Evolutionary conservation across 1,140 invertebrate species (phyloP).

Genomic region (Drosophila parvula): DNA sequence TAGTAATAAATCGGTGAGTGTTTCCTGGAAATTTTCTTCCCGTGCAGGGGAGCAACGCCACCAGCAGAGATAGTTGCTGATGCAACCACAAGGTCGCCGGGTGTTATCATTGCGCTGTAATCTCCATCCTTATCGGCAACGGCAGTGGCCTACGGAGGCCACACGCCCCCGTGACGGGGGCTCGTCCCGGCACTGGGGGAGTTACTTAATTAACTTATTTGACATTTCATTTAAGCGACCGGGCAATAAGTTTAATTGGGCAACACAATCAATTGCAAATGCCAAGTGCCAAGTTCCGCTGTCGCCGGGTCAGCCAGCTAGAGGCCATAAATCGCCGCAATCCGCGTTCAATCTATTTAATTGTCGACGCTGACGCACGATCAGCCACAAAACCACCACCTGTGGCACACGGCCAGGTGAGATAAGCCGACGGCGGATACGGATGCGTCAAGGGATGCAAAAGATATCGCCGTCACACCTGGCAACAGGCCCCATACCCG

Average conservation of each 20-base stretch:
- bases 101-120: constrained; percentile 16
- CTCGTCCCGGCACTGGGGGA: constrained; percentile 30
- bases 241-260: constrained; percentile 59
- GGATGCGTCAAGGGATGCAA: constrained; percentile 23
- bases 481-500: neutral
- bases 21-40: constrained; percentile 1
- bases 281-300: constrained; percentile 9
- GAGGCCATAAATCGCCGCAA: constrained; percentile 31
- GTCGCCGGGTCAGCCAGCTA: constrained; percentile 9
- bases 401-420: constrained; percentile 11
- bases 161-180: constrained; percentile 36
- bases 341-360: constrained; percentile 49
- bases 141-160: constrained; percentile 3
- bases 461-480: constrained; percentile 1
- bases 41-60: constrained; percentile 18
- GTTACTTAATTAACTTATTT: constrained; percentile 70
- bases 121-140: constrained; percentile 21
- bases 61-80: constrained; percentile 29
- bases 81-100: constrained; percentile 46
- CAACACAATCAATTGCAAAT: constrained; percentile 46
- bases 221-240: constrained; percentile 62
- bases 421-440: constrained; percentile 8
- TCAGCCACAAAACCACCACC: constrained; percentile 11
- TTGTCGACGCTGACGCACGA: constrained; percentile 46
- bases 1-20: too few relatives aligned